Evolutionary conservation across 2,113 vertebrate genomes (phyloP).

Genomic region (Copsychus sechellarum): DNA sequence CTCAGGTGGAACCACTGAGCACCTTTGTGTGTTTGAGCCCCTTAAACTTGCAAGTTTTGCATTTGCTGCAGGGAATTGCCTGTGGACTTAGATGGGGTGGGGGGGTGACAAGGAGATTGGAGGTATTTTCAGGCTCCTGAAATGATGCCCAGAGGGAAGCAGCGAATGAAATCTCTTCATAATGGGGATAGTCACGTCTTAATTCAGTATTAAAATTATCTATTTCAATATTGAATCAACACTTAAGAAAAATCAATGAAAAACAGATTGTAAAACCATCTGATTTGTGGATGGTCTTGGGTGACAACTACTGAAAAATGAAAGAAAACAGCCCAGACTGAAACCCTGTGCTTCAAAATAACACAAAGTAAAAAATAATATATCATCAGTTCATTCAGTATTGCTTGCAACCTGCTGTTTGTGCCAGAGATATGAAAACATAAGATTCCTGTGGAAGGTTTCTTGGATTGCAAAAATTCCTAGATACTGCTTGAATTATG

Average conservation of each 20-base stretch:
- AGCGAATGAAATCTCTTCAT: background rate
- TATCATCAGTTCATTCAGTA: background rate
- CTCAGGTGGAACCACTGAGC: background rate
- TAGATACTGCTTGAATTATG: slow-evolving; percentile 34
- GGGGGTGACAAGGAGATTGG: background rate
- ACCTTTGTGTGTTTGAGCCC: background rate
- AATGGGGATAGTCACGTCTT: background rate
- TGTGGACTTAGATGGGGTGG: rapidly evolving
- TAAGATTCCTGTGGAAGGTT: slow-evolving; percentile 7
- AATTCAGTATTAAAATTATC: background rate
- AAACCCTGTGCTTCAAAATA: background rate
- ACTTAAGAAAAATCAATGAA: background rate
- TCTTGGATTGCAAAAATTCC: slow-evolving; percentile 44
- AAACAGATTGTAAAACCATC: background rate
- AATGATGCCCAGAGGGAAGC: background rate
- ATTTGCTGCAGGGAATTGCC: background rate
- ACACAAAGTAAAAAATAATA: background rate
- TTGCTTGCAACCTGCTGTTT: background rate
- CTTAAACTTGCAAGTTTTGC: background rate
- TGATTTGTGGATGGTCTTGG: background rate
- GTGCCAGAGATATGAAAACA: background rate
- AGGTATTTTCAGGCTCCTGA: background rate
- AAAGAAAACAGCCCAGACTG: background rate
- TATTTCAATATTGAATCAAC: slow-evolving; percentile 5
- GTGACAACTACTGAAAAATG: background rate